Percentiles rank a stretch among this genome's conserved stretches.
These are phyloP conservation scores for Helogale parvula DNA, from an alignment of 2,113 vertebrate species.

Conservation along the genomic window DNA sequence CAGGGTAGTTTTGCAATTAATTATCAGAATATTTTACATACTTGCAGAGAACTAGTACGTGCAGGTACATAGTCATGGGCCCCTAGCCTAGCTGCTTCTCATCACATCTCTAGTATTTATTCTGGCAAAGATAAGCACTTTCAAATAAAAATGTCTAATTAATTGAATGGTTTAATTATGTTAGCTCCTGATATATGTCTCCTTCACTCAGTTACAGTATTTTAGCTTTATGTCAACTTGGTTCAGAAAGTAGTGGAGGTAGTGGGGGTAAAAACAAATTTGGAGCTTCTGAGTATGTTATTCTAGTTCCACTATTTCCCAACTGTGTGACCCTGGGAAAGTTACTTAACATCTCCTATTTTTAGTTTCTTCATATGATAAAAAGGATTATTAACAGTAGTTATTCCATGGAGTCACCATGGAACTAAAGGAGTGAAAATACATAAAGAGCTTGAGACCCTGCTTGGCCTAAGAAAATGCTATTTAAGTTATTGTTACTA, in stretches of 20 bases:
- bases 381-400: background rate
- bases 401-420: background rate
- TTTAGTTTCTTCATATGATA: background rate
- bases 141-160: background rate
- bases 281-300: background rate
- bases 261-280: background rate
- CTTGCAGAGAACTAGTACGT: background rate
- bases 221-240: background rate
- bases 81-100: background rate
- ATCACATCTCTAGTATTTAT: background rate
- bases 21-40: background rate
- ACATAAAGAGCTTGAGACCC: background rate
- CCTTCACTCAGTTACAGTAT: background rate
- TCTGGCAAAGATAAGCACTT: background rate
- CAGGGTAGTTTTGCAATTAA: background rate
- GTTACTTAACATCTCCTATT: background rate
- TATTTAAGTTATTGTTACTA: background rate
- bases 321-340: background rate
- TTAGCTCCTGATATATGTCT: background rate
- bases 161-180: background rate
- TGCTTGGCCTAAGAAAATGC: background rate
- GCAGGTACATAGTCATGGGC: background rate
- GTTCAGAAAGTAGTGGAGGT: background rate
- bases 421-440: background rate
- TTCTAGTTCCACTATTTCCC: background rate